Evolutionary conservation across 2,888 invertebrate species (phyloP).

Genomic region (Tethea ocularis): DNA sequence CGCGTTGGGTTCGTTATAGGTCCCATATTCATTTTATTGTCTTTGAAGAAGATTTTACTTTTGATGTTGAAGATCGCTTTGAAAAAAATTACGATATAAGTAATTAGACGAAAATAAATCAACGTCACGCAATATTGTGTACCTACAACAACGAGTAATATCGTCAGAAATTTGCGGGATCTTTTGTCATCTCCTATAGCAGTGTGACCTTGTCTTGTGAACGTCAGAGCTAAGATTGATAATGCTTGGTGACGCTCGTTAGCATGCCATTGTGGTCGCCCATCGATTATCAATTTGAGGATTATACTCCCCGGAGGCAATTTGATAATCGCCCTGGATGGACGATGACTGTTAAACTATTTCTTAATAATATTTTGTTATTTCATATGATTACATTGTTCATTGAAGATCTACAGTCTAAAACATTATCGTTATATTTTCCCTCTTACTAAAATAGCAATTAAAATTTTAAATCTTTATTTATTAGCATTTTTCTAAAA

Average conservation of each 20-base stretch:
- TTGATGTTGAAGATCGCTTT: not conserved
- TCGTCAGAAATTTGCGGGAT: constrained; percentile 32
- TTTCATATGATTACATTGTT: no score
- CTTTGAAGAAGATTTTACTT: no score
- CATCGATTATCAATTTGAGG: constrained; percentile 70
- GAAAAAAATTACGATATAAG: not conserved
- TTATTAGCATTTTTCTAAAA: constrained; percentile 29
- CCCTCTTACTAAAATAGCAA: no score
- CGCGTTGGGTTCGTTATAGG: no score
- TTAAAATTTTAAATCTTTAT: not conserved
- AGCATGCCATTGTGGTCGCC: constrained; percentile 55
- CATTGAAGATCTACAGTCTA: no score
- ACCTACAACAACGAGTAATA: constrained; percentile 10
- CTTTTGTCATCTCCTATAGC: constrained; percentile 20
- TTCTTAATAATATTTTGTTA: no score
- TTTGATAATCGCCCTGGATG: constrained; percentile 38
- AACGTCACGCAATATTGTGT: constrained; percentile 24
- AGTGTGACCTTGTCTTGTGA: constrained; percentile 48
- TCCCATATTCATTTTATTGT: no score
- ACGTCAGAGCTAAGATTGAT: constrained; percentile 55
- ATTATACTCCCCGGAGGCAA: constrained; percentile 57
- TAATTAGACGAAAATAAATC: constrained; percentile 22
- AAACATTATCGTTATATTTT: no score
- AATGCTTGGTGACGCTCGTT: constrained; percentile 52
- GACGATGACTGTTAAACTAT: constrained; percentile 14